Percentiles rank a stretch among this genome's conserved stretches.
These are phyloP conservation scores for Acleris literana DNA, from an alignment of 2,888 invertebrate genomes.

Conservation along the genomic window DNA sequence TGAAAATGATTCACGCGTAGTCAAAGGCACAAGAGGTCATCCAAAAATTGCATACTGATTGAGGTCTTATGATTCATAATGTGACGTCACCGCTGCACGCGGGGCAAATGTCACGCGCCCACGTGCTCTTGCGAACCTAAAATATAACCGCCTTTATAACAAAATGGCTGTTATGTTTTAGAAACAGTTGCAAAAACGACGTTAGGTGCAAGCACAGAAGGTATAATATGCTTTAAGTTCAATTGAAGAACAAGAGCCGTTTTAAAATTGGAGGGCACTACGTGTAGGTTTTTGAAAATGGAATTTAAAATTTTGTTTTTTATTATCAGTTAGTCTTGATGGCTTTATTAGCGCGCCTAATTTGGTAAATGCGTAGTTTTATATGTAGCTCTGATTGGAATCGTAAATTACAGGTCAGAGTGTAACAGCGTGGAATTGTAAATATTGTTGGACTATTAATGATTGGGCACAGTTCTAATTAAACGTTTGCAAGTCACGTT, in stretches of 20 bases:
- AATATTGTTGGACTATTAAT: slow-evolving; percentile 29
- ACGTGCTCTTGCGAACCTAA: slow-evolving; percentile 59
- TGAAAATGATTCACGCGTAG: slow-evolving; percentile 23
- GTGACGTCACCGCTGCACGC: slow-evolving; percentile 65
- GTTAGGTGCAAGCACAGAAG: too few relatives aligned
- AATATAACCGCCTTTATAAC: slow-evolving; percentile 36
- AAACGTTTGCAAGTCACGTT: slow-evolving; percentile 6
- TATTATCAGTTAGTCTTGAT: slow-evolving; percentile 16
- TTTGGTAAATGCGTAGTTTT: slow-evolving; percentile 29
- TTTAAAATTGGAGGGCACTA: background rate
- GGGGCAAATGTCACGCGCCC: slow-evolving; percentile 77
- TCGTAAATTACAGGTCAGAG: slow-evolving; percentile 32
- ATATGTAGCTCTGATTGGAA: slow-evolving; percentile 18
- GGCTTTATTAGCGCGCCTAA: slow-evolving; percentile 32
- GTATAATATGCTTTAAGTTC: too few relatives aligned
- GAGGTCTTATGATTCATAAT: slow-evolving; percentile 53
- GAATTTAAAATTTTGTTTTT: slow-evolving; percentile 40
- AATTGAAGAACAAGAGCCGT: too few relatives aligned
- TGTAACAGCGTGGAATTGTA: slow-evolving; percentile 25
- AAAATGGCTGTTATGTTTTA: too few relatives aligned
- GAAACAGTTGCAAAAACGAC: too few relatives aligned
- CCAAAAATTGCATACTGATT: slow-evolving; percentile 31
- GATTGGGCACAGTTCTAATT: slow-evolving; percentile 25
- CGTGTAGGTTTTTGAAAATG: slow-evolving; percentile 62
- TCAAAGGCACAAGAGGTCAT: slow-evolving; percentile 30